Percentiles rank a stretch among this genome's conserved stretches.
Evolutionary conservation across 2,113 vertebrate genomes (phyloP).

Genomic region (Syrmaticus mikado): DNA sequence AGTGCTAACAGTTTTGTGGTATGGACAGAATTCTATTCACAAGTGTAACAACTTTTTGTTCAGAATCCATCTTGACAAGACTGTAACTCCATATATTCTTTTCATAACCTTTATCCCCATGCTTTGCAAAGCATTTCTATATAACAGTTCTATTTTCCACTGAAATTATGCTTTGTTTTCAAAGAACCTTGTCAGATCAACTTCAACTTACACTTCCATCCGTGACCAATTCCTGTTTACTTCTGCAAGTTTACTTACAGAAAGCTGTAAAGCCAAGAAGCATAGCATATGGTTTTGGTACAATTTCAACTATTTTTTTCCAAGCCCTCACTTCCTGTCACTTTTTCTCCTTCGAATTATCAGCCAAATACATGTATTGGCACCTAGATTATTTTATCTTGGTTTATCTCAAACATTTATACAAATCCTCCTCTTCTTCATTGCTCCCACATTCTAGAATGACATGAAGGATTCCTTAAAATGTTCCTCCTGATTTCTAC

Average conservation of each 20-base stretch:
- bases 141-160: background rate
- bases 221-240: background rate
- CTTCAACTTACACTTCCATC: background rate
- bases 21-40: background rate
- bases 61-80: background rate
- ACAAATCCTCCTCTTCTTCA: background rate
- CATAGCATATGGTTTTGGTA: accelerated
- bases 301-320: background rate
- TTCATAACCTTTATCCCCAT: background rate
- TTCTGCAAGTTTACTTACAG: background rate
- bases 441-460: background rate
- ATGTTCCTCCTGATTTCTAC: background rate
- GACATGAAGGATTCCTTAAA: background rate
- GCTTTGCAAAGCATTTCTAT: background rate
- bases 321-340: background rate
- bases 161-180: background rate
- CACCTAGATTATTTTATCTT: background rate
- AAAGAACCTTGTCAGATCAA: background rate
- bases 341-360: background rate
- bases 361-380: background rate
- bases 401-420: background rate
- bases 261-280: background rate
- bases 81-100: background rate
- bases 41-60: accelerated
- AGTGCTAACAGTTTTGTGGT: background rate